Base-by-base conservation (phyloP, 2,888 invertebrate species). In the Portevinia maculata region DNA sequence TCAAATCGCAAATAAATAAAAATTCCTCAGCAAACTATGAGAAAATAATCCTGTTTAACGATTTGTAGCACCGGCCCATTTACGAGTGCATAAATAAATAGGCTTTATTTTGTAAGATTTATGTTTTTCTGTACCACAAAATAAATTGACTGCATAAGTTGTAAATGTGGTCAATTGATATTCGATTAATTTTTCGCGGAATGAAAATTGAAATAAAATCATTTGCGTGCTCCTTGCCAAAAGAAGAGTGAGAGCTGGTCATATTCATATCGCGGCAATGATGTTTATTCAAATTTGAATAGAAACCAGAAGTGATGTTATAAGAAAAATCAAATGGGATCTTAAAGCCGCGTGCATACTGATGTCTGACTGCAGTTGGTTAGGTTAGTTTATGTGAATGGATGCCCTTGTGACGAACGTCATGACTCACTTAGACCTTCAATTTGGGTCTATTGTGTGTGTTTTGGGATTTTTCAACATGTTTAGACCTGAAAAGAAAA, bases 141-240 rank as follows among this genome's bases (percentile, higher is more conserved):
- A 21, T 39, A 50, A 50, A 73, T 73, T 48, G 48, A 37, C 21
- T 28, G 34, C 17, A 50, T 17, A 46, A 32, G 34, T 44, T 55
- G 50, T 50, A 57, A 64, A 65, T 52, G 41, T 19, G 24, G 21
- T 28, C 57, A 65, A 74, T 71, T 19, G 55, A 37, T 74, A 50
- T 59, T 41, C 44, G 15, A 75, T 67, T 59, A 44, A 67, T 75
- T 44, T 39, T 41, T 46, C n/a, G 52, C 30, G 44, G 17, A 32
- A 28, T 41, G 17, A 53, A 67, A 30, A 62, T 11, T 28, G n/a
- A 69, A 64, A 55, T 64, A 37, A 39, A 46, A 44, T 41, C 15
- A 57, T 65, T 11, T 55, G 46, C 30, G 50, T 59, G 24, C 32
- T 24, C 53, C 11, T 3, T 44, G 30, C 44, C 55, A 53, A 44